Base-by-base conservation (phyloP, 1,140 invertebrate genomes). In the Harlomillsia oculata region DNA sequence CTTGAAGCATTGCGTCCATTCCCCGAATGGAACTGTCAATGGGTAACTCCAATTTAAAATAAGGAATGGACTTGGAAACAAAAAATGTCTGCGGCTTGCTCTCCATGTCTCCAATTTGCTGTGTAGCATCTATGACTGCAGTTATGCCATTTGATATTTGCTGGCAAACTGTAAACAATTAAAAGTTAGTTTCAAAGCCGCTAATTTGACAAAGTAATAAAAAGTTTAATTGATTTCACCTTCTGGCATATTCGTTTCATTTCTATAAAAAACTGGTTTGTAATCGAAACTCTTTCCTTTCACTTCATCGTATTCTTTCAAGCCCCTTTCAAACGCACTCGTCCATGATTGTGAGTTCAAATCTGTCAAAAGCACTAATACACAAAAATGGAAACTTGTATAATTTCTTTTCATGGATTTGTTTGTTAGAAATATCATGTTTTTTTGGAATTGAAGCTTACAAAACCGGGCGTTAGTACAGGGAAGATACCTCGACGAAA, bases 131-230 rank as follows among this genome's bases (percentile, higher is more conserved):
- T 18, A 65, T 9, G 0, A 65, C 55, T 13, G 52, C 57, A 6
- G 59, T 46, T 1, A 65, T 50, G 41, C 60, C 60, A 52, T 16
- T 21, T 16, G 57, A 20, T 14, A 60, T 48, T 11, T 25, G 30
- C 53, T 65, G 64, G 32, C 64, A 65, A 6, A 65, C 64, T 65
- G 23, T 43, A 37, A 36, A 28, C 8, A n/a, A n/a, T n/a, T n/a
- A n/a, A n/a, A n/a, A n/a, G n/a, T n/a, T n/a, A n/a, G n/a, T n/a
- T n/a, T n/a, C n/a, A n/a, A n/a, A 36, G 9, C 5, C 18, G 8
- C 36, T 37, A 39, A 28, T 30, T 9, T 29, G 11, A 25, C n/a
- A 51, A 23, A 3, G 5, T 56, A 29, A 28, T 30, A 18, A 28
- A 53, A 28, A 30, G 8, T 49, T 45, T 26, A 9, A 54, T 11